phyloP scores from a whole-genome alignment of 1,140 invertebrate genomes.

The Aphelinus atriplicis region DNA sequence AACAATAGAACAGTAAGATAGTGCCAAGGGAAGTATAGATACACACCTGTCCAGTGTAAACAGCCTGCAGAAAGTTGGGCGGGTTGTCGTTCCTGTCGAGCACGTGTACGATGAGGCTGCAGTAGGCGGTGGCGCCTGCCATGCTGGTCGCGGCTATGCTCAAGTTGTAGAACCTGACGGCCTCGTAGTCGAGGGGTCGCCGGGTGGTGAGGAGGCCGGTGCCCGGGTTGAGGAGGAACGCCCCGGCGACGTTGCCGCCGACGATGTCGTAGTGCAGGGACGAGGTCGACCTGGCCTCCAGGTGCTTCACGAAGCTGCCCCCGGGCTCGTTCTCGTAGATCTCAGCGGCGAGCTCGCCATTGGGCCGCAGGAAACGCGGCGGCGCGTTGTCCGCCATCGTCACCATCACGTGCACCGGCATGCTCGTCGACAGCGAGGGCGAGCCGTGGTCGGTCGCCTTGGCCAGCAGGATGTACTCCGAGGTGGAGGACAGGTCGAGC shows the following conservation, averaged over 20 bases:
- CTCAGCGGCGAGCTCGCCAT: slow-evolving; percentile 76
- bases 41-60: slow-evolving; percentile 69
- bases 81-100: slow-evolving; percentile 97
- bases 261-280: slow-evolving; percentile 85
- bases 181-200: slow-evolving; percentile 82
- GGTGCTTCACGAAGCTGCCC: slow-evolving; percentile 80
- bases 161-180: slow-evolving; percentile 80
- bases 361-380: slow-evolving; percentile 75
- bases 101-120: slow-evolving; percentile 86
- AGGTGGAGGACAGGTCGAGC: slow-evolving; percentile 75
- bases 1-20: no score
- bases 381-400: slow-evolving; percentile 90
- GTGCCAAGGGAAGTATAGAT: no score
- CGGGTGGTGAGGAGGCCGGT: slow-evolving; percentile 83
- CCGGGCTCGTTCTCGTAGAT: slow-evolving; percentile 85
- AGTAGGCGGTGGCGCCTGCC: slow-evolving; percentile 75
- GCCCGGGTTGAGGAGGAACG: slow-evolving; percentile 85
- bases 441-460: slow-evolving; percentile 84
- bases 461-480: slow-evolving; percentile 84
- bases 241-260: slow-evolving; percentile 78
- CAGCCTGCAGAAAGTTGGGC: slow-evolving; percentile 77
- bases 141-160: slow-evolving; percentile 87
- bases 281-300: slow-evolving; percentile 82
- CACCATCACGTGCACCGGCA: slow-evolving; percentile 86
- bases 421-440: slow-evolving; percentile 76